These are phyloP conservation scores for Gasterosteus nipponicus DNA, from an alignment of 2,113 vertebrate species.

Conservation along the genomic window DNA sequence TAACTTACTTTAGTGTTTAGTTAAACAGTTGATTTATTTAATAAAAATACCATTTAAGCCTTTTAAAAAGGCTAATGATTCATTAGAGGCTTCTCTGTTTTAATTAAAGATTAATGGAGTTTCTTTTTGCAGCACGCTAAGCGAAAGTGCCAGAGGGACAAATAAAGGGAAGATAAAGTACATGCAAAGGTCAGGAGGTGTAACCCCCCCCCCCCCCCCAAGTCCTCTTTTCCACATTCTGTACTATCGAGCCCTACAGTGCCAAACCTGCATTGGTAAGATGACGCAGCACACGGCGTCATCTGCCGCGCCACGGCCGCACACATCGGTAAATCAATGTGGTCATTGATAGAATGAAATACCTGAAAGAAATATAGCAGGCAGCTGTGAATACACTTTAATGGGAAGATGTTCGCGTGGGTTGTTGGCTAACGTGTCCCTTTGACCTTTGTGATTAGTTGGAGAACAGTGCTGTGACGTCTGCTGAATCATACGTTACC, in stretches of 20 bases:
- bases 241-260: not conserved
- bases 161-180: not conserved
- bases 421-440: not conserved
- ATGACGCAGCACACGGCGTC: not conserved
- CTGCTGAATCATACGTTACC: not conserved
- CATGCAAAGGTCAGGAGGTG: not conserved
- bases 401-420: not conserved
- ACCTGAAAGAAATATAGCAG: not conserved
- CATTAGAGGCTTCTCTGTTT: conserved; percentile 31
- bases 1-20: too few relatives aligned
- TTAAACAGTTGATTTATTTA: not conserved
- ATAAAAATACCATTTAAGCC: not conserved
- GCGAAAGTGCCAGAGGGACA: conserved; percentile 15
- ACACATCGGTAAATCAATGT: conserved; percentile 3
- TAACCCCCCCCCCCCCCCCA: not conserved
- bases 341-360: not conserved
- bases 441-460: not conserved
- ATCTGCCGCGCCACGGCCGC: too few relatives aligned
- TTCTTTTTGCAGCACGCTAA: conserved; percentile 19
- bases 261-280: not conserved
- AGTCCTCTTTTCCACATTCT: not conserved
- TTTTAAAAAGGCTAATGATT: too few relatives aligned
- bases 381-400: not conserved
- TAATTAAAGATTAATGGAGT: conserved; percentile 45
- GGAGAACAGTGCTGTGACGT: not conserved